phyloP scores from a whole-genome alignment of 2,888 invertebrate genomes.

The Drosophila affinis region DNA sequence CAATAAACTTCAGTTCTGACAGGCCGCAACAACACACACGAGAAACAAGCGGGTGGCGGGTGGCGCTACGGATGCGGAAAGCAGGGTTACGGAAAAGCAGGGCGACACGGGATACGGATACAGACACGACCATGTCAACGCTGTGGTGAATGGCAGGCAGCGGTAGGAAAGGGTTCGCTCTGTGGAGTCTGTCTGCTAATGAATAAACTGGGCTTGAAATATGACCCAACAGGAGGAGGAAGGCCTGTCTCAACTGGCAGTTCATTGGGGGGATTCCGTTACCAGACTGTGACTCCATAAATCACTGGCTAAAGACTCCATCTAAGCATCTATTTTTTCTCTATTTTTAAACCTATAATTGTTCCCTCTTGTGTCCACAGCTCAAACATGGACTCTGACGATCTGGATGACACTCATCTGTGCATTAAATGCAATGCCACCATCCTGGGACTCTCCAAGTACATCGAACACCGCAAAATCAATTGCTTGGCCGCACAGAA shows the following conservation, averaged over 20 bases:
- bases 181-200: conserved; percentile 44
- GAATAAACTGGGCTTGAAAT: conserved; percentile 67
- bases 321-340: neutral
- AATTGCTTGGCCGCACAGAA: conserved; percentile 85
- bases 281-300: conserved; percentile 15
- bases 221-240: conserved; percentile 37
- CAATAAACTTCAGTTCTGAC: conserved; percentile 83
- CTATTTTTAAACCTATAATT: no score
- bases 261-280: conserved; percentile 12
- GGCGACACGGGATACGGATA: conserved; percentile 48
- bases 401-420: conserved; percentile 92
- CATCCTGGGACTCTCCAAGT: conserved; percentile 93
- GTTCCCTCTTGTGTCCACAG: neutral
- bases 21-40: conserved; percentile 76
- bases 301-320: neutral
- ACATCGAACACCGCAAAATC: conserved; percentile 91
- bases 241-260: neutral
- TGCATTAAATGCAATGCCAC: conserved; percentile 94
- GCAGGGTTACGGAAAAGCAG: conserved; percentile 19
- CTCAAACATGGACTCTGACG: conserved; percentile 82
- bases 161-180: conserved; percentile 28
- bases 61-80: conserved; percentile 44
- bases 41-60: conserved; percentile 18
- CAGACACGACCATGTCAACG: conserved; percentile 65
- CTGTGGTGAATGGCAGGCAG: conserved; percentile 62